Conservation (phyloP, 2,113 vertebrate species). For the Ceyx margarethae region DNA sequence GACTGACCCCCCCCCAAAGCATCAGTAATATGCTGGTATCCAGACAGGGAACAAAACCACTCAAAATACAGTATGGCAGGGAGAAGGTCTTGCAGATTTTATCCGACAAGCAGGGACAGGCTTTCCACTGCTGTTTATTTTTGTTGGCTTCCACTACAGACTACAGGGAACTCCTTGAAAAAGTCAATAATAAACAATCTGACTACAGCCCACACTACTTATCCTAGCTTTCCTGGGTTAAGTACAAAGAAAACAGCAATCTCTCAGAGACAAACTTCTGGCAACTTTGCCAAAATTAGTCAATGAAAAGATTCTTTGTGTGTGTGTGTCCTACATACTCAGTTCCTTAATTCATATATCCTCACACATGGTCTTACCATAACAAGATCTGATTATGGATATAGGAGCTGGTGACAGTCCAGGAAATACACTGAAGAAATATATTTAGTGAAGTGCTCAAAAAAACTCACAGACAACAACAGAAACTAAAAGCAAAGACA, state of each 20-base stretch:
- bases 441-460: background rate
- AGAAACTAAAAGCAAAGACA: background rate
- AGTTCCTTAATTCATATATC: background rate
- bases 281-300: background rate
- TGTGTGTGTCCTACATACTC: background rate
- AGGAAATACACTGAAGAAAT: background rate
- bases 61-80: background rate
- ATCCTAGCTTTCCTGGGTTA: constrained; percentile 26
- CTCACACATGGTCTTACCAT: background rate
- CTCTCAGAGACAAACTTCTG: background rate
- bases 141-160: constrained; percentile 33
- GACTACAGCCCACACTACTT: constrained; percentile 22
- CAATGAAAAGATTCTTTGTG: background rate
- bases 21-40: background rate
- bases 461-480: background rate
- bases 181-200: constrained; percentile 48
- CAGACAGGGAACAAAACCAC: constrained; percentile 4
- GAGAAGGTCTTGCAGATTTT: constrained; percentile 10
- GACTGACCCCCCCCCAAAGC: background rate
- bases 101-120: background rate
- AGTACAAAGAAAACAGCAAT: constrained; percentile 26
- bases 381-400: background rate
- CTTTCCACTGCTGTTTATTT: constrained; percentile 41
- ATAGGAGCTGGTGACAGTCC: background rate
- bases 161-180: constrained; percentile 47